Conservation (phyloP, 2,797 vertebrate species). For the Alcedo quadribrachys region DNA sequence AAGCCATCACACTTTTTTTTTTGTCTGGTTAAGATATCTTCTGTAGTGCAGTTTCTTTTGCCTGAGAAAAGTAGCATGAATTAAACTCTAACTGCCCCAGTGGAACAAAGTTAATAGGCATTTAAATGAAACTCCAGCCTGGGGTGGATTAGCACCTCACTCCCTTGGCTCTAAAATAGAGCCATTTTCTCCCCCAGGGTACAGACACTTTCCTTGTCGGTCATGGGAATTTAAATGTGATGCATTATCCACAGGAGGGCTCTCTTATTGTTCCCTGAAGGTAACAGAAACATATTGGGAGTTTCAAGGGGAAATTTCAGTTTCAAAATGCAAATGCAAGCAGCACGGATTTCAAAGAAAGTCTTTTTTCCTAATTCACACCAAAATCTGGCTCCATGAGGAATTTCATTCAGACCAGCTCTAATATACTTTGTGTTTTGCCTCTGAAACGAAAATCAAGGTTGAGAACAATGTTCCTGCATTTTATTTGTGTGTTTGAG, state of each 20-base stretch:
- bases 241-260: conserved; percentile 56
- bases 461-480: neutral
- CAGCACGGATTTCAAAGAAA: conserved; percentile 3
- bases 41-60: conserved; percentile 9
- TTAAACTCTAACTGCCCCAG: conserved; percentile 45
- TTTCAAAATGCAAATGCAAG: conserved; percentile 58
- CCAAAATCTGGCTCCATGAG: neutral
- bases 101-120: conserved; percentile 56
- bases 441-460: conserved; percentile 24
- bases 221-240: conserved; percentile 52
- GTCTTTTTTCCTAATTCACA: conserved; percentile 11
- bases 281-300: conserved; percentile 39
- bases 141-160: conserved; percentile 27
- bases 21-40: neutral
- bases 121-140: conserved; percentile 64
- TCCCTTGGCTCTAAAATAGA: conserved; percentile 34
- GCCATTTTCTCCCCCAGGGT: conserved; percentile 47
- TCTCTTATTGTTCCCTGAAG: conserved; percentile 60
- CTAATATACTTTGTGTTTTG: conserved; percentile 31
- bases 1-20: neutral
- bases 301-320: conserved; percentile 47
- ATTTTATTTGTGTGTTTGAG: neutral
- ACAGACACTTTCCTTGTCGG: conserved; percentile 26
- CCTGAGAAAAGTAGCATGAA: conserved; percentile 39
- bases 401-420: conserved; percentile 21